Evolutionary conservation across 2,888 invertebrate species (phyloP).

Genomic region (Ectobius pallidus): DNA sequence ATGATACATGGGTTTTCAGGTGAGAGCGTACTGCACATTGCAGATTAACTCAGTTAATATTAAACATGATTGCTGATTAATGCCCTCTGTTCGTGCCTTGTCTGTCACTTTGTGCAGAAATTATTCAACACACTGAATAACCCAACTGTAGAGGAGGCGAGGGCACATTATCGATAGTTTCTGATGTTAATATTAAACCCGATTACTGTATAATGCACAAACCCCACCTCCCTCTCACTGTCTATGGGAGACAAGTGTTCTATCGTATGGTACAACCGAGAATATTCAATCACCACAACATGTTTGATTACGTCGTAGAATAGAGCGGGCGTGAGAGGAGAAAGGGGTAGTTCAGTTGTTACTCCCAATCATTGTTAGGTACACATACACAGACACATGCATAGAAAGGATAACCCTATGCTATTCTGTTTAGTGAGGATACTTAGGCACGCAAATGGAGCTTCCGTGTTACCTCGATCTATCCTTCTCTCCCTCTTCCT

Average conservation of each 20-base stretch:
- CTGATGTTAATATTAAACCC: conserved; percentile 26
- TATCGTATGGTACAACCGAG: conserved; percentile 11
- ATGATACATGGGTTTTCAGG: not conserved
- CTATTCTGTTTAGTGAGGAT: conserved; percentile 22
- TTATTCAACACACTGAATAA: not conserved
- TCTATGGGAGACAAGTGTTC: conserved; percentile 3
- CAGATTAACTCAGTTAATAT: conserved; percentile 7
- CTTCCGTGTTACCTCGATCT: conserved; percentile 36
- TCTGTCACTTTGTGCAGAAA: conserved; percentile 14
- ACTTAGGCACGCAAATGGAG: conserved; percentile 36
- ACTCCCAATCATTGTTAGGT: conserved; percentile 21
- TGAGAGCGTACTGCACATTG: not conserved
- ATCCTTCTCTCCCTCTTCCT: not conserved
- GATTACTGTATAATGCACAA: conserved; percentile 32
- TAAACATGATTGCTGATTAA: conserved; percentile 15
- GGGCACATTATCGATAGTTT: conserved; percentile 10
- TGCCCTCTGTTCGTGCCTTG: conserved; percentile 6
- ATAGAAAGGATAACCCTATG: conserved; percentile 12
- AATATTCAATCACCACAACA: conserved; percentile 29
- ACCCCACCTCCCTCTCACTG: no score
- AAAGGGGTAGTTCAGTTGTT: not conserved
- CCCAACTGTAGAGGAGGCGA: not conserved
- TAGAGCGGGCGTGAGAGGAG: not conserved
- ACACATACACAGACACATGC: not conserved
- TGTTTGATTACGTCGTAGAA: conserved; percentile 26